Percentiles rank a stretch among this genome's conserved stretches.
phyloP scores from a whole-genome alignment of 2,113 vertebrate genomes.

The Pongo abelii region DNA sequence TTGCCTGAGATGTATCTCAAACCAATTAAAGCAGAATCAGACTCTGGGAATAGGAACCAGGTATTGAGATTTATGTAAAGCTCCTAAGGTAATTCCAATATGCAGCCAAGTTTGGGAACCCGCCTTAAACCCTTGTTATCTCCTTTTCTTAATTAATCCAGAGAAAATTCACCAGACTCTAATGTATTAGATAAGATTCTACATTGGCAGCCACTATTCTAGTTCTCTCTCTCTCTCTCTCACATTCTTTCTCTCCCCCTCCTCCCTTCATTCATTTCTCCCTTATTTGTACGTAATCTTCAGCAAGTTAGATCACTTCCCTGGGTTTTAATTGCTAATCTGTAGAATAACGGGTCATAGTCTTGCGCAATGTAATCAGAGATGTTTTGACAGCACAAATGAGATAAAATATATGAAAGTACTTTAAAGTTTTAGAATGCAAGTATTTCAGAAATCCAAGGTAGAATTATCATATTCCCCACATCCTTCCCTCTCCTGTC shows the following conservation, averaged over 20 bases:
- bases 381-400: neutral
- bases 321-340: neutral
- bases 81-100: neutral
- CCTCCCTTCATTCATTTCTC: neutral
- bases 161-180: neutral
- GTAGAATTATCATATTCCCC: neutral
- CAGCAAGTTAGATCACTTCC: neutral
- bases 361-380: neutral
- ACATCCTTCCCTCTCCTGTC: too few relatives aligned
- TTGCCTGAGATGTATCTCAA: neutral
- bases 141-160: neutral
- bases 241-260: neutral
- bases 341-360: neutral
- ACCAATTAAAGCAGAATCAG: neutral
- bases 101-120: neutral
- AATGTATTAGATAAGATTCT: neutral
- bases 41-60: neutral
- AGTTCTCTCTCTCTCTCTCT: neutral
- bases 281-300: neutral
- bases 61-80: neutral
- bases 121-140: neutral
- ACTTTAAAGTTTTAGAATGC: constrained; percentile 12
- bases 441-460: neutral
- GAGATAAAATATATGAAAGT: neutral
- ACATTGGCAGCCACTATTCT: neutral